Conservation (phyloP, 1,140 invertebrate genomes). For the Cephus cinctus region DNA sequence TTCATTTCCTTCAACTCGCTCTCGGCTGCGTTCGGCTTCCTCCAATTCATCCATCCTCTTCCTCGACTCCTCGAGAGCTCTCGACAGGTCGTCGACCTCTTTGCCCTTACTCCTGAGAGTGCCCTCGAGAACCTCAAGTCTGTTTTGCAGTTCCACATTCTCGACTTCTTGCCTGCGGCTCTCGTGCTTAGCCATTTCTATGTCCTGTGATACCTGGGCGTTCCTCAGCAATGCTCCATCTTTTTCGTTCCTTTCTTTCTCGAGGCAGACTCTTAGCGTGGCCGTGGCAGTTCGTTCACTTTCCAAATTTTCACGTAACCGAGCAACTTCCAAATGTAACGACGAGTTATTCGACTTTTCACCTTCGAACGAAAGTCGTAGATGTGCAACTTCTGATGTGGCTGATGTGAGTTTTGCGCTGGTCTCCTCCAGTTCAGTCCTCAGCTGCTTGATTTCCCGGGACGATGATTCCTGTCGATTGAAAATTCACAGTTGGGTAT, state of each 20-base stretch:
- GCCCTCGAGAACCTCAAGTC: slow-evolving; percentile 41
- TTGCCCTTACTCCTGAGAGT: slow-evolving; percentile 43
- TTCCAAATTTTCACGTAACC: slow-evolving; percentile 39
- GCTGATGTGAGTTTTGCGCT: slow-evolving; percentile 25
- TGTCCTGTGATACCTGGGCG: slow-evolving; percentile 80
- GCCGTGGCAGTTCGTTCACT: slow-evolving; percentile 34
- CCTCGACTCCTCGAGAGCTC: slow-evolving; percentile 53
- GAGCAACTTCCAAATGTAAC: slow-evolving; percentile 38
- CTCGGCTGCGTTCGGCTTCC: slow-evolving; percentile 45
- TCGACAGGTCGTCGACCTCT: slow-evolving; percentile 56
- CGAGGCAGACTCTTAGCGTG: slow-evolving; percentile 38
- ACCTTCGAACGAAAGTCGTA: slow-evolving; percentile 36
- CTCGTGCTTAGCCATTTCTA: slow-evolving; percentile 72
- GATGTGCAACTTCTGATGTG: slow-evolving; percentile 34
- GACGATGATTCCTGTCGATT: slow-evolving; percentile 44
- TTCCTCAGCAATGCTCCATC: slow-evolving; percentile 75
- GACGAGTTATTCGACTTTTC: slow-evolving; percentile 41
- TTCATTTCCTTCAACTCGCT: slow-evolving; percentile 56
- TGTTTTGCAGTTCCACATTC: slow-evolving; percentile 44
- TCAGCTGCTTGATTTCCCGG: slow-evolving; percentile 50
- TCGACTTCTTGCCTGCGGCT: slow-evolving; percentile 65
- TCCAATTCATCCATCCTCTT: slow-evolving; percentile 53
- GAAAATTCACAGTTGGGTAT: too few relatives aligned
- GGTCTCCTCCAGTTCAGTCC: slow-evolving; percentile 46
- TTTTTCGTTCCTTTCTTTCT: slow-evolving; percentile 69